Conservation (phyloP, 1,140 invertebrate species). For the Papilio polytes region DNA sequence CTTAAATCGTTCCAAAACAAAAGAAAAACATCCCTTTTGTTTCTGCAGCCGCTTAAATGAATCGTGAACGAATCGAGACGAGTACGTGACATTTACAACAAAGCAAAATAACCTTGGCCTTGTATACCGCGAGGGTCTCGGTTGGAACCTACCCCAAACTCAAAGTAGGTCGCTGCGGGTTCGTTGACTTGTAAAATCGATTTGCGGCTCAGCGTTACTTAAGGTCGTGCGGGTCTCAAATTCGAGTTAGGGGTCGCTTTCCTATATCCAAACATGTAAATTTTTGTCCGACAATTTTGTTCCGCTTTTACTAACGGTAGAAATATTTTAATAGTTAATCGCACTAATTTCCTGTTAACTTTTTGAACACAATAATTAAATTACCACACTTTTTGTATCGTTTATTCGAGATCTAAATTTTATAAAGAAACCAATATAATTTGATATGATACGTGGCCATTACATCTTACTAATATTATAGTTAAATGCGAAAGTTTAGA, state of each 20-base stretch:
- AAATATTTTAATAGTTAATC: no score
- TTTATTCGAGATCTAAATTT: no score
- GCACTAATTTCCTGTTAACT: no score
- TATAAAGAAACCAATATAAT: no score
- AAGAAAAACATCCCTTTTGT: neutral
- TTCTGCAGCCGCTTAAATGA: neutral
- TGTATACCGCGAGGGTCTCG: neutral
- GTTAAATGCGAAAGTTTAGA: no score
- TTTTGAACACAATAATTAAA: no score
- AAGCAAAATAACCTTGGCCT: constrained; percentile 27
- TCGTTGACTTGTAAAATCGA: constrained; percentile 10
- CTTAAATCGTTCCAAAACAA: neutral
- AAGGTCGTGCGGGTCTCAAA: neutral
- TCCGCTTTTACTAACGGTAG: no score
- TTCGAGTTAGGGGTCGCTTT: neutral
- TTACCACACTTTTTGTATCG: no score
- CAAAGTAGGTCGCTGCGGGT: constrained; percentile 27
- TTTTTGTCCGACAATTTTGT: neutral
- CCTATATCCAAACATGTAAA: neutral
- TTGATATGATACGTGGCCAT: no score
- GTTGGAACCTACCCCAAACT: constrained; percentile 29
- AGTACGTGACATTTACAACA: constrained; percentile 1
- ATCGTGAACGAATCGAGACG: neutral
- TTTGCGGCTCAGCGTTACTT: neutral
- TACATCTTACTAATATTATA: no score